phyloP scores from a whole-genome alignment of 2,888 invertebrate genomes.

The Eupithecia exiguata region DNA sequence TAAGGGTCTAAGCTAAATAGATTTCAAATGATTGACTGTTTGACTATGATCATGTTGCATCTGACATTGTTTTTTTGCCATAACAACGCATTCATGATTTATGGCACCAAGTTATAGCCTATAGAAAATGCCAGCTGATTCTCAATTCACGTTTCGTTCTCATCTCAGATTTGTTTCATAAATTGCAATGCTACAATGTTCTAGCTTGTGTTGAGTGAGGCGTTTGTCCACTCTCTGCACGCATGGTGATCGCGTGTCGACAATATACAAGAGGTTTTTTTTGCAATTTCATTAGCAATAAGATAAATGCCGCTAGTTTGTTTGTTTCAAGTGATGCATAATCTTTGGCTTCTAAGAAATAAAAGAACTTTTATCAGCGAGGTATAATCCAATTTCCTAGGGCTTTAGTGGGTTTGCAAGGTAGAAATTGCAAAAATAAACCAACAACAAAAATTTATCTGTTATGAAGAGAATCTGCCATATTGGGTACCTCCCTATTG shows the following conservation, averaged over 20 bases:
- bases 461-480: not conserved
- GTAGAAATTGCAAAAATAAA: no score
- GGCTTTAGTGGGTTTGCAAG: not conserved
- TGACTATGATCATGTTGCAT: not conserved
- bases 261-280: conserved; percentile 50
- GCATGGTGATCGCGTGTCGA: conserved; percentile 53
- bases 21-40: not conserved
- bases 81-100: no score
- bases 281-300: conserved; percentile 51
- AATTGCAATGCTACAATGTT: not conserved
- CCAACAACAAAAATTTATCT: no score
- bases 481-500: not conserved
- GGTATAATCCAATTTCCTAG: not conserved
- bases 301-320: conserved; percentile 50
- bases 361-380: not conserved
- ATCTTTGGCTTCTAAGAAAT: not conserved
- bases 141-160: not conserved
- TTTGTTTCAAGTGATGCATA: conserved; percentile 42
- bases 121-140: not conserved
- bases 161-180: not conserved
- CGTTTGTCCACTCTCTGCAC: conserved; percentile 25
- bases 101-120: not conserved
- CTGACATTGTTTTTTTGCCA: not conserved
- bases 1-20: not conserved
- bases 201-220: conserved; percentile 1